Base-by-base conservation (phyloP, 2,113 vertebrate species). In the Larimichthys polyactis region DNA sequence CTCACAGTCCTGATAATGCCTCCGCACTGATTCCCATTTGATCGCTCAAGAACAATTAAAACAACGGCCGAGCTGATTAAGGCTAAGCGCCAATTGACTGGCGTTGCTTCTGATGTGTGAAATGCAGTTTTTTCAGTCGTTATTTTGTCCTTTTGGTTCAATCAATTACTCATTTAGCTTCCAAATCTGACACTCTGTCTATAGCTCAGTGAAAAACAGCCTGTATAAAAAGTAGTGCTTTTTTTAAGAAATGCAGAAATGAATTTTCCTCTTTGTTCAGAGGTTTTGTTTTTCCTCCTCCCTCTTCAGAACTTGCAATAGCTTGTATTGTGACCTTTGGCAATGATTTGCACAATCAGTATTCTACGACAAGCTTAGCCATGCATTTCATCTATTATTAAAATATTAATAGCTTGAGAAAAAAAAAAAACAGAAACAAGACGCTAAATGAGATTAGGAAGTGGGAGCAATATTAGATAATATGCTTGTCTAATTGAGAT, bases 401-500 rank as follows among this genome's bases (percentile, higher is more conserved):
- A 94, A 89, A 87, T 22, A 71, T 87, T 24, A 73, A 78, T 49
- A 36, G 65, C 20, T 3, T 5, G 43, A 66, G 46, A 79, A 76
- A 89, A 32, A 27, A 27, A n/a, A 27, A 27, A 64, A 85, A 81
- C 74, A 82, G 75, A 86, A 91, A 89, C 84, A 91, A 76, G 70
- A 62, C 16, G 46, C 77, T 43, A 74, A 91, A 92, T 87, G 88
- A 82, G 91, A 92, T 93, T 86, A 90, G 82, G 78, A 90, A 87
- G 78, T 72, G 48, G 71, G 57, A 81, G 77, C 71, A 70, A 86
- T 89, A 91, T 87, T 85, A 87, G 84, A 87, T 91, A 88, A 94
- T 89, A 84, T 88, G 84, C 87, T 78, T 80, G 75, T 79, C 82
- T 92, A 90, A 94, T 90, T 92, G 87, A 89, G 72, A 94, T 91